Conservation (phyloP, 2,113 vertebrate genomes). For the Pycnonotus jocosus region DNA sequence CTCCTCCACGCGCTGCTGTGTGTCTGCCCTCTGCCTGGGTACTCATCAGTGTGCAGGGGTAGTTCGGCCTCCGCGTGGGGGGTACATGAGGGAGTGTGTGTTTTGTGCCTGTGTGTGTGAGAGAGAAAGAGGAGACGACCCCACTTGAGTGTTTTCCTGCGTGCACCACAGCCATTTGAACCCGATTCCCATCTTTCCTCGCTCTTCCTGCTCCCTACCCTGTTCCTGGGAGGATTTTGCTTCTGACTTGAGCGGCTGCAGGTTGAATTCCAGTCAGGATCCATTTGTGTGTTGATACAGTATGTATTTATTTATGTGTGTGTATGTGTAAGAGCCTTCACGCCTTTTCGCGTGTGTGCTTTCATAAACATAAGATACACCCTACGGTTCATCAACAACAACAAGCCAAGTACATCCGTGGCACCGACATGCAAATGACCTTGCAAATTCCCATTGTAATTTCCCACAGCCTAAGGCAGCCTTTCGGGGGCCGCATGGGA, state of each 20-base stretch:
- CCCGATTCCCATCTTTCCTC: not conserved
- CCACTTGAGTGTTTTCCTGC: not conserved
- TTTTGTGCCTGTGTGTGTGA: rapidly evolving
- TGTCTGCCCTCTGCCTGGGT: not conserved
- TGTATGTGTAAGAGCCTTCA: not conserved
- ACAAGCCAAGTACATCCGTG: not conserved
- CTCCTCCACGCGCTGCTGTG: not conserved
- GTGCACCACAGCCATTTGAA: not conserved
- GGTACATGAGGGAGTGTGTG: rapidly evolving
- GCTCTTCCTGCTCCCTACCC: not conserved
- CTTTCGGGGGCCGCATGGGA: not conserved
- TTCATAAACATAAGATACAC: not conserved
- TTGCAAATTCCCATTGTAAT: not conserved
- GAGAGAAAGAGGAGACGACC: not conserved
- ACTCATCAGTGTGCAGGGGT: rapidly evolving
- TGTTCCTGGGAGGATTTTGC: not conserved
- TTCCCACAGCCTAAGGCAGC: not conserved
- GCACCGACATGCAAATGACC: not conserved
- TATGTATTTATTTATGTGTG: not conserved
- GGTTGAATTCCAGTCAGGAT: not conserved
- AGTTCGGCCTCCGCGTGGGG: not conserved
- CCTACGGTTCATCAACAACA: not conserved
- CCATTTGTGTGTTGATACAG: not conserved
- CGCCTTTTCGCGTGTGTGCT: not conserved
- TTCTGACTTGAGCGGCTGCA: not conserved